Evolutionary conservation across 2,888 invertebrate genomes (phyloP), one percentile per base, ranked within the genome.

Genomic region (Catonia carolina): DNA sequence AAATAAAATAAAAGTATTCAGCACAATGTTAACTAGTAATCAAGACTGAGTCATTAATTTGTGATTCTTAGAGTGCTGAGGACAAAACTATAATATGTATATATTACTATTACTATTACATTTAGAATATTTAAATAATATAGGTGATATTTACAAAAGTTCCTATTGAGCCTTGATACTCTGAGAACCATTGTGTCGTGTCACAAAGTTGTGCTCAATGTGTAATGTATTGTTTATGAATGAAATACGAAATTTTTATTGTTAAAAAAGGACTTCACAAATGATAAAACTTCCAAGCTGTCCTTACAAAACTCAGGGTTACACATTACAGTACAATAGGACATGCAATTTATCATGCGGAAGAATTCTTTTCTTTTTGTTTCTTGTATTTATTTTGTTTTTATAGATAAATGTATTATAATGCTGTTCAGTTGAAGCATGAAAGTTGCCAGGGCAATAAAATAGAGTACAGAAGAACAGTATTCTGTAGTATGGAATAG

Each of bases 91-190:
- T n/a, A n/a, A n/a, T n/a, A n/a, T n/a, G n/a, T n/a, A n/a, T n/a
- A n/a, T n/a, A n/a, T n/a, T n/a, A n/a, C n/a, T n/a, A n/a, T n/a
- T n/a, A n/a, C n/a, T n/a, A n/a, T n/a, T n/a, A n/a, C 51, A 53
- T 60, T 60, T 48, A 50, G 56, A 53, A 54, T 52, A 54, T 45
- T 53, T 62, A 23, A 62, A 59, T 63, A 60, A 61, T 56, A 63
- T 60, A 58, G 63, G 64, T 64, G 64, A 64, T 64, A 64, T 62
- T 60, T 64, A 64, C 64, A 64, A 64, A 64, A 64, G 64, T 64
- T 64, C 64, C 64, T 64, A 64, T 62, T 60, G 64, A 64, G 63
- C 64, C 64, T 64, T 64, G 63, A 63, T 63, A 64, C 62, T 63
- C 62, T 62, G 62, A 64, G 63, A 64, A 61, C 62, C 49, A 54